Evolutionary conservation across 1,140 invertebrate species (phyloP), one percentile per base, ranked within the genome.

Genomic region (Popillia japonica): DNA sequence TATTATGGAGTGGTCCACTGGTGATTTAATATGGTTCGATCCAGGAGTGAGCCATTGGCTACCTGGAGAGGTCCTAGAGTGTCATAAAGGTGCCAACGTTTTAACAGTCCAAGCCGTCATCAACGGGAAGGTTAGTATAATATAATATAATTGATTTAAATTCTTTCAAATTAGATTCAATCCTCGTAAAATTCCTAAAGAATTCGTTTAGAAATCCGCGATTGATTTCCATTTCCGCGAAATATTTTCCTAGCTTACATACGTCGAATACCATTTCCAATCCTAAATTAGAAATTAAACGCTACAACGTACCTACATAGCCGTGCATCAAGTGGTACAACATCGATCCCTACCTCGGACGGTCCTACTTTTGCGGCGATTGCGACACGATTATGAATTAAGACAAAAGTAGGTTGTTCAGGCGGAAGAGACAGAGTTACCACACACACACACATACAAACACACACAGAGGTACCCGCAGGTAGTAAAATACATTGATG

Each of bases 1-100:
- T 8, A 68, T 22, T 22, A 80, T 81, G 87, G 91, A 92, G 84
- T 92, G 91, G 91, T 85, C 87, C 80, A 88, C 90, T 82, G 95
- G 95, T 72, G 95, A 96, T 85, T 90, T 96, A 86, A 94, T 97
- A 82, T 97, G 96, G 96, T 97, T 97, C 89, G 95, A 97, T 89
- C 95, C 96, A 42, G 93, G 95, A 14, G 91, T 96, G 81, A 94
- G 95, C 40, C 92, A 96, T 88, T 94, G 95, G 81, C 90, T 97
- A 82, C 96, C 96, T 59, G 96, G 96, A 76, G 94, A 96, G 87
- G 93, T 97, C 76, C 87, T 95, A 80, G 95, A 97, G 86, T 95
- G 94, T 80, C 95, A 96, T 87, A 91, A 92, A 81, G 94, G 94
- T 64, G 95, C 95, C 41, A 94, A 96, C 86, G 95, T 96, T 55